A percentile compares a stretch with the other conserved stretches of the same genome.
These are phyloP conservation scores for Pseudorasbora parva DNA, from an alignment of 2,113 vertebrate genomes.

Conservation along the genomic window DNA sequence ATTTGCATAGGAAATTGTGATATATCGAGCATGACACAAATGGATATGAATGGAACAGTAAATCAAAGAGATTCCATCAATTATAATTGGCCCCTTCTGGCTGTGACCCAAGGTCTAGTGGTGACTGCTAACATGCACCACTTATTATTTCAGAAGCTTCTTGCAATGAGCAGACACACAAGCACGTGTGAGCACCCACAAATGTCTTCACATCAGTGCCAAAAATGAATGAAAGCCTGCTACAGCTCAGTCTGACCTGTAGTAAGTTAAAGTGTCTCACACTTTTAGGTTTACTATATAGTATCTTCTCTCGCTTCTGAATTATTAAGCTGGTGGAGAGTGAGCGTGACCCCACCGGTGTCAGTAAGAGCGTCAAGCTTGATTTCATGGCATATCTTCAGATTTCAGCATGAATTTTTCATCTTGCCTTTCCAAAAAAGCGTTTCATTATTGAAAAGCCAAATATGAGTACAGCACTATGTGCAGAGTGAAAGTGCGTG, in stretches of 20 bases:
- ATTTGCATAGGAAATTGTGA: constrained; percentile 76
- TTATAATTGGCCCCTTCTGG: constrained; percentile 68
- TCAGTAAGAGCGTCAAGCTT: constrained; percentile 57
- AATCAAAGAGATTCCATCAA: constrained; percentile 72
- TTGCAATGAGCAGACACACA: not conserved
- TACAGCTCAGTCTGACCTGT: constrained; percentile 7
- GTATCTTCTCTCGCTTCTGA: constrained; percentile 51
- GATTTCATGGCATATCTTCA: constrained; percentile 61
- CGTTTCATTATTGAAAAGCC: constrained; percentile 60
- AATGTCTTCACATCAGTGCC: not conserved
- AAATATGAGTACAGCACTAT: constrained; percentile 51
- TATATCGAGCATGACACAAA: constrained; percentile 78
- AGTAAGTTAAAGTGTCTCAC: constrained; percentile 46
- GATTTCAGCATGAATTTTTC: constrained; percentile 61
- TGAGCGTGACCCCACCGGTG: constrained; percentile 45
- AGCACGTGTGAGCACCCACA: not conserved
- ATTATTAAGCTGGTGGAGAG: constrained; percentile 51
- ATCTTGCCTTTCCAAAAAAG: constrained; percentile 57
- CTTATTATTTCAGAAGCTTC: constrained; percentile 9
- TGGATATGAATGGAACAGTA: constrained; percentile 68
- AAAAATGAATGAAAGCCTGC: constrained; percentile 5
- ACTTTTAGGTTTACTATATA: constrained; percentile 43
- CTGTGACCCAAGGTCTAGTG: constrained; percentile 66
- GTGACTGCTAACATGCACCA: constrained; percentile 9
- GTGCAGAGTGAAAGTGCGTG: constrained; percentile 31